Evolutionary conservation across 2,797 vertebrate species (phyloP), one percentile per base, ranked within the genome.

Genomic region (Psittacula derbiana): DNA sequence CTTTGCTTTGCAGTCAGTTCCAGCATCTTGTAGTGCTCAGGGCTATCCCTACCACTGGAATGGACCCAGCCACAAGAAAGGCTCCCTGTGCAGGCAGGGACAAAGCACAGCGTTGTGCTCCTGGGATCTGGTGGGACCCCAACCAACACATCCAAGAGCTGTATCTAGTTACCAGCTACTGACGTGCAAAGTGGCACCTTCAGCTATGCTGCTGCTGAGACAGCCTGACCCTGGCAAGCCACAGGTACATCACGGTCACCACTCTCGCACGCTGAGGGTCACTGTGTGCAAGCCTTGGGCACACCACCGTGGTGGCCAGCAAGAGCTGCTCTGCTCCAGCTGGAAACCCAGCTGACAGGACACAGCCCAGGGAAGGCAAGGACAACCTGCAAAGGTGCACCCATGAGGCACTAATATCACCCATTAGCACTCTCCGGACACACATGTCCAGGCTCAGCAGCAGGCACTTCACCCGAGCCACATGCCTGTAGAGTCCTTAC

Each of bases 181-280:
- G 23, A 47, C 5, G 0, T 2, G 8, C 64, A 31, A 18, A 67
- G 57, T 8, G 10, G 28, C 31, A 49, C 38, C 85, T 69, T 49
- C 60, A 33, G 1, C 6, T 16, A 9, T 4, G 2, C 72, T 69
- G 2, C 72, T 65, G 21, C 41, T 21, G 31, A 75, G 66, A 55
- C 17, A 27, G 58, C 24, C 61, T 84, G 41, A 53, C 14, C 38
- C 20, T 6, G 0, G 33, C 4, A 10, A 80, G 55, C 50, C 70
- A 69, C 0, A 0, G 78, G 40, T 28, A 2, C 23, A 12, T 27
- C 0, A 2, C 0, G 2, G 76, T 28, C 60, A 58, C 36, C 0
- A 0, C 27, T 8, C 30, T 17, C n/a, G 18, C 40, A 7, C 10
- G 10, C 80, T 10, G 3, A 2, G 0, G 67, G 61, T 40, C 50